Evolutionary conservation across 2,113 vertebrate genomes (phyloP).

Genomic region (Tretioscincus oriximinensis): DNA sequence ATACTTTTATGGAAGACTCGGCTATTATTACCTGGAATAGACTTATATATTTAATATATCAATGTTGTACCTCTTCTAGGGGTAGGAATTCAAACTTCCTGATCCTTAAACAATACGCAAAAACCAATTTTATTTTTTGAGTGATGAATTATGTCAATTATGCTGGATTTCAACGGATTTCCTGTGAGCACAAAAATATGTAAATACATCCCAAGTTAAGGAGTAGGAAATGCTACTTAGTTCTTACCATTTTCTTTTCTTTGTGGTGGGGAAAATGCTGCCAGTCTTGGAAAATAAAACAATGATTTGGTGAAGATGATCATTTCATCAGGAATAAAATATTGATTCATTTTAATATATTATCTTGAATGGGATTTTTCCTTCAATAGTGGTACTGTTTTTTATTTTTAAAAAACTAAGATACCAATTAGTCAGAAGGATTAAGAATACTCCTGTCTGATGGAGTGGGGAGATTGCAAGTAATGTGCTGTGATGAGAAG

Average conservation of each 20-base stretch:
- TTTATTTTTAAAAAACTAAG: background rate
- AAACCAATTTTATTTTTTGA: too few relatives aligned
- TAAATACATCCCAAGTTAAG: background rate
- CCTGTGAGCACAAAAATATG: background rate
- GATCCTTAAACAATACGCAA: too few relatives aligned
- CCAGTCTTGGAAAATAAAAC: background rate
- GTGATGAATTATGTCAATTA: too few relatives aligned
- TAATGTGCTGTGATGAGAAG: background rate
- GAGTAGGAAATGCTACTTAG: background rate
- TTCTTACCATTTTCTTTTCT: background rate
- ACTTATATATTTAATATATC: too few relatives aligned
- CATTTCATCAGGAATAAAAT: background rate
- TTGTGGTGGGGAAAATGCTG: background rate
- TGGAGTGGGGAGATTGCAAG: background rate
- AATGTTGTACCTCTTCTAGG: too few relatives aligned
- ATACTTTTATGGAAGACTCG: too few relatives aligned
- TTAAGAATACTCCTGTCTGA: background rate
- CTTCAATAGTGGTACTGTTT: background rate
- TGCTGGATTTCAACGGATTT: too few relatives aligned
- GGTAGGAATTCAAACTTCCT: too few relatives aligned
- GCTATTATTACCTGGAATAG: too few relatives aligned
- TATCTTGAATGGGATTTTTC: background rate
- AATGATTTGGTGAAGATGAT: background rate
- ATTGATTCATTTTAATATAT: background rate
- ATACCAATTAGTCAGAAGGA: background rate